These are phyloP conservation scores for Zosterops borbonicus DNA, from an alignment of 2,113 vertebrate species.

Conservation along the genomic window DNA sequence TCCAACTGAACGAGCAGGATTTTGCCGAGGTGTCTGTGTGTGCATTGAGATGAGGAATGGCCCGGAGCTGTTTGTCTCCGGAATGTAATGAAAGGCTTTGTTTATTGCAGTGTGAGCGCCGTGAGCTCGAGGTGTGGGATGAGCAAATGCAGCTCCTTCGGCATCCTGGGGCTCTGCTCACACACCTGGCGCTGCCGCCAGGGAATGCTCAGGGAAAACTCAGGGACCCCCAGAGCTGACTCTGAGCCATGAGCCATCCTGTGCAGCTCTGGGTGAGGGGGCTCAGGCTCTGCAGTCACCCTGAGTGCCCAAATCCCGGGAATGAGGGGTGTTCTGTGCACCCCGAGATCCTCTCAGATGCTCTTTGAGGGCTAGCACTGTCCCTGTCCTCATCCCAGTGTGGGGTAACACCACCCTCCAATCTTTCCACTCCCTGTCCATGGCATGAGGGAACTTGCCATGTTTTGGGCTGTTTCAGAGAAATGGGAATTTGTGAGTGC, in stretches of 20 bases:
- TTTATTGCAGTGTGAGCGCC: accelerated
- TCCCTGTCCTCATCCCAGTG: accelerated
- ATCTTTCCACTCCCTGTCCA: not conserved
- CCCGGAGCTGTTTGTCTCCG: not conserved
- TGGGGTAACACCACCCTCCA: not conserved
- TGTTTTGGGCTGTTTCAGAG: not conserved
- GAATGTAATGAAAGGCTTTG: not conserved
- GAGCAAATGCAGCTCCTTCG: accelerated
- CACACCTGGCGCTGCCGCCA: accelerated
- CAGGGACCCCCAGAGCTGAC: accelerated
- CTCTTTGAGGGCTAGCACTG: not conserved
- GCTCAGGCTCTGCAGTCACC: accelerated
- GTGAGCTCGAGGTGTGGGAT: not conserved
- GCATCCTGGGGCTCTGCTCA: not conserved
- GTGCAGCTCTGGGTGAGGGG: accelerated
- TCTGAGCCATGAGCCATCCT: accelerated
- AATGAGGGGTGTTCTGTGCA: accelerated
- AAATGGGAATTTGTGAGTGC: not conserved
- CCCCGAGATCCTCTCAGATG: accelerated
- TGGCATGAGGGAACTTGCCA: not conserved
- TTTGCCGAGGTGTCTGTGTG: not conserved
- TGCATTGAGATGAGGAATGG: not conserved
- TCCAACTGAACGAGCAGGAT: not conserved
- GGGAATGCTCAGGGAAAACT: accelerated
- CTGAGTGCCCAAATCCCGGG: accelerated